Percentiles rank a stretch among this genome's conserved stretches.
Evolutionary conservation across 2,113 vertebrate genomes (phyloP).

Genomic region (Lontra canadensis): DNA sequence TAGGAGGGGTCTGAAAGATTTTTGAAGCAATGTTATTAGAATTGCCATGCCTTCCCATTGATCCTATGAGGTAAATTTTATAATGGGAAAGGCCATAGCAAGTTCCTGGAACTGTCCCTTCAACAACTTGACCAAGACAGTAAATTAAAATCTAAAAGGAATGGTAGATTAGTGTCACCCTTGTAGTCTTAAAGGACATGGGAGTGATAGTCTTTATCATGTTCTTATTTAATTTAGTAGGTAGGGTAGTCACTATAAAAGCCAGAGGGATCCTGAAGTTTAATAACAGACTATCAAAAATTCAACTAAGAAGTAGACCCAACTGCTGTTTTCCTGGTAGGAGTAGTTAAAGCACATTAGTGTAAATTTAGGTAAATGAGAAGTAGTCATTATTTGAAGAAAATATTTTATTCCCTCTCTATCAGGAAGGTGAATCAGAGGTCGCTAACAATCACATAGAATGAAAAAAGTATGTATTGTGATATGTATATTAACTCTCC

Average conservation of each 20-base stretch:
- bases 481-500: neutral
- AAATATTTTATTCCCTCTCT: neutral
- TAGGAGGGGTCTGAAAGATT: neutral
- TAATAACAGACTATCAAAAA: neutral
- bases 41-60: neutral
- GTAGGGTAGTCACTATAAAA: neutral
- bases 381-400: neutral
- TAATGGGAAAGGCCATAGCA: neutral
- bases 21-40: neutral
- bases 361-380: neutral
- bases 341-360: neutral
- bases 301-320: neutral
- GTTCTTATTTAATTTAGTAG: neutral
- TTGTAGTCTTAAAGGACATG: neutral
- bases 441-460: neutral
- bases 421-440: neutral
- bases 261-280: neutral
- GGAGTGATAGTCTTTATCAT: neutral
- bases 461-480: neutral
- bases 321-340: neutral
- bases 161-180: neutral
- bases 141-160: neutral
- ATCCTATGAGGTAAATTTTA: neutral
- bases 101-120: neutral
- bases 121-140: neutral